A percentile compares a stretch with the other conserved stretches of the same genome.
These are phyloP conservation scores for Sebastes iracundus DNA, from an alignment of 2,797 vertebrate genomes.

Conservation along the genomic window DNA sequence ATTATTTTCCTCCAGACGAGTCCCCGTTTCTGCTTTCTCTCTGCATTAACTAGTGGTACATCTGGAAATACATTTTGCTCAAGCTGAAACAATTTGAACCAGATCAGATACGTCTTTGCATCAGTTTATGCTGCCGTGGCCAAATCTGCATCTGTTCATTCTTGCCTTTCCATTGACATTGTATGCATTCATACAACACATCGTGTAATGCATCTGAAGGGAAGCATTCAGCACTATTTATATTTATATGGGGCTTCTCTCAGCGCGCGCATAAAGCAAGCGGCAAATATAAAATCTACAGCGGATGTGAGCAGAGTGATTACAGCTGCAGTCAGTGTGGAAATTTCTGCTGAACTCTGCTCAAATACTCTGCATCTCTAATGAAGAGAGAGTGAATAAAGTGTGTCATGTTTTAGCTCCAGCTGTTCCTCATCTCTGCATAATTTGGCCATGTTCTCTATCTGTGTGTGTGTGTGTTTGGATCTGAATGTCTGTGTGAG, in stretches of 20 bases:
- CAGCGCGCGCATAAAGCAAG: background rate
- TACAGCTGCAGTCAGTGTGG: background rate
- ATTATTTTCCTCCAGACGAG: background rate
- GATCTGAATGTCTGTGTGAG: background rate
- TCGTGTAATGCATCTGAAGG: background rate
- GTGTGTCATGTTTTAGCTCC: constrained; percentile 25
- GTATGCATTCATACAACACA: background rate
- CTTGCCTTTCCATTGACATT: background rate
- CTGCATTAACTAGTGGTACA: background rate
- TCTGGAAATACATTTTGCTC: background rate
- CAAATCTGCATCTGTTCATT: background rate
- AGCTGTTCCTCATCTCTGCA: constrained; percentile 56
- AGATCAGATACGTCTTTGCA: background rate
- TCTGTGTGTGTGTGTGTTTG: constrained; percentile 11
- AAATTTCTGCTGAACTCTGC: constrained; percentile 7
- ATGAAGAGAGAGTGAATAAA: constrained; percentile 1
- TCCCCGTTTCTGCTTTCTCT: background rate
- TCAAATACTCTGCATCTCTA: background rate
- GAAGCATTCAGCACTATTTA: background rate
- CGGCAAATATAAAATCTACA: background rate
- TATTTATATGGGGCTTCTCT: background rate
- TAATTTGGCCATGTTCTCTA: constrained; percentile 46
- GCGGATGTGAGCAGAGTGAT: constrained; percentile 7
- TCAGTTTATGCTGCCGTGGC: background rate
- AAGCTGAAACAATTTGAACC: background rate